Evolutionary conservation across 1,140 invertebrate genomes (phyloP), one percentile per base, ranked within the genome.

Genomic region (Cryptotermes secundus): DNA sequence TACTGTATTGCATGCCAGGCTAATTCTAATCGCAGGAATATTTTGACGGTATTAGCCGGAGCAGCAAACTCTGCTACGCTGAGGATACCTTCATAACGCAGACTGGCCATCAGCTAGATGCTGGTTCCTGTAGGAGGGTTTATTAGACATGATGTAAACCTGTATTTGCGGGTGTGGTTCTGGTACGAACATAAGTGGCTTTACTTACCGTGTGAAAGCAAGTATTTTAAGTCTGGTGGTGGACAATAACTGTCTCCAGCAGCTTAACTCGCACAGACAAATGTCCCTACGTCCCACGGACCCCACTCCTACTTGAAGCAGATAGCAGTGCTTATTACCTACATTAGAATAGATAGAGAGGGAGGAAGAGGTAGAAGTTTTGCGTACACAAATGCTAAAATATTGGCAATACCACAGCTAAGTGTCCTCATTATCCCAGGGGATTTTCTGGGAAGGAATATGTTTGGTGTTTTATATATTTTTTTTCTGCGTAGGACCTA

Each of bases 221-320:
- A 72, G 59, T n/a, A 72, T 72, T 72, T n/a, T 72, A 72, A 72
- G 59, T 72, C 59, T 49, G n/a, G n/a, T 31, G 59, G 59, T 72
- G 59, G 59, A 72, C 59, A 31, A 72, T 72, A 72, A 72, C 59
- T 72, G 59, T 72, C 59, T 72, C 26, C 59, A 72, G 26, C 59
- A 14, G 59, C 59, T 72, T 72, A 72, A 31, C n/a, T 72, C n/a
- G 59, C 26, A 31, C 26, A 72, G 59, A 72, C 31, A 31, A 31
- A 72, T 72, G 59, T 72, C 59, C 26, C 59, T 31, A 72, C n/a
- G n/a, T 26, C 1, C 59, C 59, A 9, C n/a, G n/a, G 26, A 72
- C 59, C 31, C 26, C 59, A 19, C 45, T 22, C 45, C 3, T 49
- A 49, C 45, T 49, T 1, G 6, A 49, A 49, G 19, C 59, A 6